A percentile compares a stretch with the other conserved stretches of the same genome.
Conservation (phyloP, 1,140 invertebrate genomes). For the Euwallacea fornicatus region DNA sequence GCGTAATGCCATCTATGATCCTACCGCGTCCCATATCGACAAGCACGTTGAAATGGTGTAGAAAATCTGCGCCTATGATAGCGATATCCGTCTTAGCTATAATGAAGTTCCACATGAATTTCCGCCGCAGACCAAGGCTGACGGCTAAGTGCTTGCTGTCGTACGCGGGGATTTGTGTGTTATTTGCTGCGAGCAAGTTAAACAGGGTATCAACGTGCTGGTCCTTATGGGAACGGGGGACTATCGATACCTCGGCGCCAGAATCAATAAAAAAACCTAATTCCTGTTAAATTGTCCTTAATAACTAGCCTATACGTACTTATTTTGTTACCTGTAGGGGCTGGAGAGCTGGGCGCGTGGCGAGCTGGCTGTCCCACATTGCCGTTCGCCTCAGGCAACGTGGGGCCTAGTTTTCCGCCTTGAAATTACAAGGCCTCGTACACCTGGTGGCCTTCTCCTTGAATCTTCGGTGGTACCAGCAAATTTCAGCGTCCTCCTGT, state of each 20-base stretch:
- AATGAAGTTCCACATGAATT: background rate
- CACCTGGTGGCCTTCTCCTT: too few relatives aligned
- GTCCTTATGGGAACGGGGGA: background rate
- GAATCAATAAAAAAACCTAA: background rate
- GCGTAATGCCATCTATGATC: background rate
- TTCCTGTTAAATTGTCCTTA: too few relatives aligned
- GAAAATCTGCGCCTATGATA: slow-evolving; percentile 2
- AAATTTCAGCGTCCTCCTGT: too few relatives aligned
- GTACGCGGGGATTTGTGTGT: background rate
- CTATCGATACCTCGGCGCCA: background rate
- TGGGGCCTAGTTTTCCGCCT: too few relatives aligned
- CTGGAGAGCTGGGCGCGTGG: too few relatives aligned
- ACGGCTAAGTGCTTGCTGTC: background rate
- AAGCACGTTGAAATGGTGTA: background rate
- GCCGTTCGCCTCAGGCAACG: too few relatives aligned
- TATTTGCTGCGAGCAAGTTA: background rate
- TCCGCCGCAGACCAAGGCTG: background rate
- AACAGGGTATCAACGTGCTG: background rate
- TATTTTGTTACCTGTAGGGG: too few relatives aligned
- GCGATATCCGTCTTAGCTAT: background rate
- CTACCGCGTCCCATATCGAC: background rate
- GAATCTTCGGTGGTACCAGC: too few relatives aligned
- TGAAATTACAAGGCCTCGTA: too few relatives aligned
- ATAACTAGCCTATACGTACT: too few relatives aligned
- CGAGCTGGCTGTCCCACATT: too few relatives aligned